phyloP scores from a whole-genome alignment of 2,888 invertebrate species.

The Stenurella melanura region DNA sequence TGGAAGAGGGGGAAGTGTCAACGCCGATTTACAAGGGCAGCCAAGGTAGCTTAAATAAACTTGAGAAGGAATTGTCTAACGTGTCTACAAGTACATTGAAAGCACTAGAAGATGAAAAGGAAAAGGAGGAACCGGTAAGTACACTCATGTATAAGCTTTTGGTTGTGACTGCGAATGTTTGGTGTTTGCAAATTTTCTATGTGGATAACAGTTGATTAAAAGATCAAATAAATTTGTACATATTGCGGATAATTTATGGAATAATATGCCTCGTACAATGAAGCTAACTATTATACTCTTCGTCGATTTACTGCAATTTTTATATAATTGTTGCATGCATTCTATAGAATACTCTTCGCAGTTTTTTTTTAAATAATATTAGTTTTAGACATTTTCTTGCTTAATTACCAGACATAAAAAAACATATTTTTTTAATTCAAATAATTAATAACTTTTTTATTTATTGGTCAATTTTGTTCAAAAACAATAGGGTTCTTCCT shows the following conservation, averaged over 20 bases:
- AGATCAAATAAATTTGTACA: background rate
- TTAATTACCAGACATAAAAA: too few species aligned
- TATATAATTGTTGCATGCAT: too few species aligned
- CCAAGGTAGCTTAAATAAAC: constrained; percentile 65
- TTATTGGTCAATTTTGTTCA: too few species aligned
- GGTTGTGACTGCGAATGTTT: constrained; percentile 19
- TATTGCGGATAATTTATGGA: background rate
- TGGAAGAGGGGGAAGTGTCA: constrained; percentile 69
- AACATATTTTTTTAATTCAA: too few species aligned
- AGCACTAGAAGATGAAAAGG: constrained; percentile 58
- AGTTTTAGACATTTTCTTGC: too few species aligned
- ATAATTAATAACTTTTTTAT: too few species aligned
- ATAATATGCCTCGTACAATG: too few species aligned
- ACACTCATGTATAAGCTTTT: constrained; percentile 23
- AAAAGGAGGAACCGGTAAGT: constrained; percentile 57
- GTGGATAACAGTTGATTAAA: constrained; percentile 13
- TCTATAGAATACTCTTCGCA: too few species aligned
- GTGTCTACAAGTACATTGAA: constrained; percentile 64
- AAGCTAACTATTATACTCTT: too few species aligned
- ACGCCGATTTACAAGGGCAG: constrained; percentile 61
- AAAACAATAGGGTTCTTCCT: too few species aligned
- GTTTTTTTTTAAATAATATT: too few species aligned
- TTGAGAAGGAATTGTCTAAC: constrained; percentile 69
- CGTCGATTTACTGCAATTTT: too few species aligned
- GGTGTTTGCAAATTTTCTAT: background rate